Percentiles rank a stretch among this genome's conserved stretches.
Conservation (phyloP, 2,113 vertebrate genomes). For the Callocephalon fimbriatum region DNA sequence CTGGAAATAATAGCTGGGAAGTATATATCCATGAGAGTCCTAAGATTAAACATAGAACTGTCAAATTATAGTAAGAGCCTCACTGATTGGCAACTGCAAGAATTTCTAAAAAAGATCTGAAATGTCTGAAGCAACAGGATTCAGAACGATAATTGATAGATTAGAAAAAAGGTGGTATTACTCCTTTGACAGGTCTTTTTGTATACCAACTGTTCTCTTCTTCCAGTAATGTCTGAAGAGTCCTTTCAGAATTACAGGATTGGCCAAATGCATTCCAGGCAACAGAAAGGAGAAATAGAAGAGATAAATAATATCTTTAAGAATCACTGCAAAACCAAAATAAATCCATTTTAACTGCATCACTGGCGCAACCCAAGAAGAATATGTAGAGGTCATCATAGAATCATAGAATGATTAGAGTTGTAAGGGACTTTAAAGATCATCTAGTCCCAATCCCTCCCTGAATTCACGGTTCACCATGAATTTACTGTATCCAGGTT, state of each 20-base stretch:
- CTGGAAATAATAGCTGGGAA: not conserved
- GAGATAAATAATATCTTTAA: not conserved
- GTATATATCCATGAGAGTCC: accelerated
- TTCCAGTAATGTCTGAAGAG: not conserved
- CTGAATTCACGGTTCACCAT: not conserved
- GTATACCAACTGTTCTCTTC: not conserved
- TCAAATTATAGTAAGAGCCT: not conserved
- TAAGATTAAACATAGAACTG: not conserved
- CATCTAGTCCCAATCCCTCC: not conserved
- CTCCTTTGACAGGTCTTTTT: not conserved
- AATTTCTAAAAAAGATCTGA: not conserved
- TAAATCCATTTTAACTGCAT: not conserved
- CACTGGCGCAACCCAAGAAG: not conserved
- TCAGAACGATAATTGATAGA: not conserved
- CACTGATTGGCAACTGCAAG: not conserved
- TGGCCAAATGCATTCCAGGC: not conserved
- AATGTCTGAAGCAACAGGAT: not conserved
- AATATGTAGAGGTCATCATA: not conserved
- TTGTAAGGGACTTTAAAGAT: not conserved
- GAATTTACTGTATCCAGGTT: not conserved
- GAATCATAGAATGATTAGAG: not conserved
- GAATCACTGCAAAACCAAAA: not conserved
- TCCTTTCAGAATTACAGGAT: not conserved
- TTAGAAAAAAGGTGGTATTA: not conserved
- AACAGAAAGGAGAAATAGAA: not conserved